These are phyloP conservation scores for Amphiduros pacificus DNA, from an alignment of 2,888 invertebrate species.

Conservation along the genomic window DNA sequence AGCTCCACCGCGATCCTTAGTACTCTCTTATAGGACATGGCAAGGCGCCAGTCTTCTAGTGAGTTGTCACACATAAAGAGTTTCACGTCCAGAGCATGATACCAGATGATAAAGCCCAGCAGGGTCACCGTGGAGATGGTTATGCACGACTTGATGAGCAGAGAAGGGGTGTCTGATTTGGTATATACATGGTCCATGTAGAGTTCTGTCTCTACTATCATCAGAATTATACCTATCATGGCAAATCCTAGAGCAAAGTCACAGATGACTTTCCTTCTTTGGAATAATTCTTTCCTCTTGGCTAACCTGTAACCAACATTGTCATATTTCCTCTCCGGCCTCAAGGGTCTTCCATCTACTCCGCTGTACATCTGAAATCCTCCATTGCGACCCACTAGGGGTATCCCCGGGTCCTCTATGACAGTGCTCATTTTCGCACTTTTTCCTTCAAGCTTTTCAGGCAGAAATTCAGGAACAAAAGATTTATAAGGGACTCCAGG, in stretches of 20 bases:
- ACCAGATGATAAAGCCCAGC: constrained; percentile 49
- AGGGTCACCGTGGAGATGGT: constrained; percentile 51
- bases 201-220: constrained; percentile 55
- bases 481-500: too few relatives aligned
- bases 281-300: constrained; percentile 51
- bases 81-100: constrained; percentile 51
- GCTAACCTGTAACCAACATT: constrained; percentile 55
- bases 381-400: constrained; percentile 52
- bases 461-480: too few relatives aligned
- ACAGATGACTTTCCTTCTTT: constrained; percentile 42
- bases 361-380: constrained; percentile 36
- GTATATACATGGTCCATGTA: constrained; percentile 36
- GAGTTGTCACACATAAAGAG: constrained; percentile 55
- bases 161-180: constrained; percentile 34
- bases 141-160: constrained; percentile 47
- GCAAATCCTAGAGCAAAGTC: constrained; percentile 51
- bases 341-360: constrained; percentile 7
- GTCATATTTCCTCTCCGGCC: constrained; percentile 37
- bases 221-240: constrained; percentile 48
- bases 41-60: constrained; percentile 55
- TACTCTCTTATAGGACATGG: constrained; percentile 43
- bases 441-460: too few relatives aligned
- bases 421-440: constrained; percentile 48
- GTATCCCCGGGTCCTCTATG: constrained; percentile 52
- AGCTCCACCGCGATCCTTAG: constrained; percentile 75